These are phyloP conservation scores for Botrylloides violaceus DNA, from an alignment of 23 tunicate genomes.

Conservation along the genomic window DNA sequence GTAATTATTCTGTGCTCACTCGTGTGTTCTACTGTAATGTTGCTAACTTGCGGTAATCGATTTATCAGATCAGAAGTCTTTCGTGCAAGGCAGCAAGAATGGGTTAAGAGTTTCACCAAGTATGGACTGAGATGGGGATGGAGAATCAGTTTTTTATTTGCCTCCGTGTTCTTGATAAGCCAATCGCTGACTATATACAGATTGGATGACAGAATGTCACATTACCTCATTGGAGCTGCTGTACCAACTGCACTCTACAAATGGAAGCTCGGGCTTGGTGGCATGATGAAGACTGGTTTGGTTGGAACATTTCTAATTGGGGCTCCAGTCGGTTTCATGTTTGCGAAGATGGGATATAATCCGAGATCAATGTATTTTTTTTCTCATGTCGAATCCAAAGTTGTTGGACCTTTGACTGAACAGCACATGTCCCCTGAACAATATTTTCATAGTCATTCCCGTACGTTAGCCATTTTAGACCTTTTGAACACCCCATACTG, in stretches of 20 bases:
- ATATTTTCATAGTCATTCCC: neutral
- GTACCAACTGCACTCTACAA: conserved; percentile 33
- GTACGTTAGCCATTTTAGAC: neutral
- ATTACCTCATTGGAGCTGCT: conserved; percentile 38
- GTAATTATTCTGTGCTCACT: neutral
- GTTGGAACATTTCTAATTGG: conserved; percentile 29
- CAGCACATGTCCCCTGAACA: conserved; percentile 27
- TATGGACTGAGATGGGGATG: conserved; percentile 60
- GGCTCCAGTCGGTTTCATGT: conserved; percentile 37
- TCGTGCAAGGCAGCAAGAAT: conserved; percentile 25
- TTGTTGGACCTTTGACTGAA: conserved; percentile 19
- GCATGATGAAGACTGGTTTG: conserved; percentile 41
- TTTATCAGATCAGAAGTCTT: conserved; percentile 5
- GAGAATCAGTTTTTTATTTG: conserved; percentile 36
- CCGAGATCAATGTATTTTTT: conserved; percentile 31
- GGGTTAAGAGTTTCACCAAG: conserved; percentile 21
- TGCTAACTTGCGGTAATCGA: neutral
- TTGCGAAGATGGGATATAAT: conserved; percentile 23
- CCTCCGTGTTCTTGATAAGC: conserved; percentile 26
- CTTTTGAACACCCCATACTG: neutral
- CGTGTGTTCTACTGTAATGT: neutral
- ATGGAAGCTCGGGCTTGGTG: conserved; percentile 55
- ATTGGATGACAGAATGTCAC: conserved; percentile 26
- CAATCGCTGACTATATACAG: conserved; percentile 47
- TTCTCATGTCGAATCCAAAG: conserved; percentile 10